Evolutionary conservation across 1,140 invertebrate species (phyloP).

Genomic region (Patella vulgata): DNA sequence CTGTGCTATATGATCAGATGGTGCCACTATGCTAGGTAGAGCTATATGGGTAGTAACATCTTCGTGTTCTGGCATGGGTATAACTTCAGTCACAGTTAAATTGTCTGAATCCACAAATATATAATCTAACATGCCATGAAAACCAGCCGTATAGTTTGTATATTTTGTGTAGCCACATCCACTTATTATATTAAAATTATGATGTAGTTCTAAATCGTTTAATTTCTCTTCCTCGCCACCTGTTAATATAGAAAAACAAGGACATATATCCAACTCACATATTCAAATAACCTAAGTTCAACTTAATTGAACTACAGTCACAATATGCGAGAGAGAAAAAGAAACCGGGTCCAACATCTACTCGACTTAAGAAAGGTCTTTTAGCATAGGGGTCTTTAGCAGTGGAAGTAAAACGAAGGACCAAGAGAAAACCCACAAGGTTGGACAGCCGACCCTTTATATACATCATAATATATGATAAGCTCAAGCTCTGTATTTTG

Average conservation of each 20-base stretch:
- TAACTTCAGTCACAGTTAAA: slow-evolving; percentile 75
- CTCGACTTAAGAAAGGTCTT: no score
- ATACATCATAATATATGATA: no score
- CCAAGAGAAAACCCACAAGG: no score
- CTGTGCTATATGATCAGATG: slow-evolving; percentile 92
- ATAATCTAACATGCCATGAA: slow-evolving; percentile 91
- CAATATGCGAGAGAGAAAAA: no score
- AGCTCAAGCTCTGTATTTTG: no score
- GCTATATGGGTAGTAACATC: slow-evolving; percentile 78
- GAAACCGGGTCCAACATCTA: no score
- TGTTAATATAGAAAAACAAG: slow-evolving; percentile 44
- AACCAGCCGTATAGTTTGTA: slow-evolving; percentile 87
- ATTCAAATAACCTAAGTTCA: no score
- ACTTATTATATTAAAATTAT: slow-evolving; percentile 58
- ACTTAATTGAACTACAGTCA: no score
- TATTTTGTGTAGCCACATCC: slow-evolving; percentile 71
- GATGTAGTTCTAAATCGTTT: slow-evolving; percentile 40
- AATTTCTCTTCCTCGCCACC: slow-evolving; percentile 44
- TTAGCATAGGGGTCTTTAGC: no score
- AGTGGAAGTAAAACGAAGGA: no score
- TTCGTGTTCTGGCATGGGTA: slow-evolving; percentile 82
- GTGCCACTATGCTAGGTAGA: slow-evolving; percentile 86
- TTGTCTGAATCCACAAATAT: slow-evolving; percentile 80
- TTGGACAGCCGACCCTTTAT: no score
- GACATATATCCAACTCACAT: no score